These are phyloP conservation scores for Laothoe populi DNA, from an alignment of 2,888 invertebrate genomes.

Conservation along the genomic window DNA sequence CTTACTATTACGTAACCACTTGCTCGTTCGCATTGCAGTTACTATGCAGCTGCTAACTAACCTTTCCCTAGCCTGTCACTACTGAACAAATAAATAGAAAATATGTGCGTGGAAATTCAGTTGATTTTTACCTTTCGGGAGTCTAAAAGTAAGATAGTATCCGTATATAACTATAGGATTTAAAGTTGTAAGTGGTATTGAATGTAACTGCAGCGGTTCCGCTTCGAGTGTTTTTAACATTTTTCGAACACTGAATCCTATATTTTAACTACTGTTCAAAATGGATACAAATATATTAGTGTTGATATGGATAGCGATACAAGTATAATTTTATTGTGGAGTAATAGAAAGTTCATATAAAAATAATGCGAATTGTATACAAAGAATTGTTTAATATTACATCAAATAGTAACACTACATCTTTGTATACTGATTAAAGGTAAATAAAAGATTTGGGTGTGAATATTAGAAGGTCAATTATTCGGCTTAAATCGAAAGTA, in stretches of 20 bases:
- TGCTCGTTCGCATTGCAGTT: too few species aligned
- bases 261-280: not conserved
- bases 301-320: not conserved
- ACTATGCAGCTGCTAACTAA: too few species aligned
- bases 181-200: not conserved
- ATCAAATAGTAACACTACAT: too few species aligned
- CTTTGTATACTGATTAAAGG: too few species aligned
- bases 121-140: not conserved
- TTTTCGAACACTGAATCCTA: not conserved
- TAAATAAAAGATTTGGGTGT: too few species aligned
- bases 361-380: not conserved
- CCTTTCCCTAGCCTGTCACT: not conserved
- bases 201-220: not conserved
- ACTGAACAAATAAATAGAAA: not conserved
- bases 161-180: not conserved
- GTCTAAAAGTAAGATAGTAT: not conserved
- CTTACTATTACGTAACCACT: too few species aligned
- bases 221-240: slow-evolving; percentile 1
- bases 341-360: not conserved
- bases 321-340: not conserved
- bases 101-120: not conserved
- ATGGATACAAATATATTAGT: slow-evolving; percentile 6
- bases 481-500: too few species aligned
- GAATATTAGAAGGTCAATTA: too few species aligned
- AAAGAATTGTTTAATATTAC: too few species aligned